These are phyloP conservation scores for Sceloporus undulatus DNA, from an alignment of 2,113 vertebrate species.

Conservation along the genomic window DNA sequence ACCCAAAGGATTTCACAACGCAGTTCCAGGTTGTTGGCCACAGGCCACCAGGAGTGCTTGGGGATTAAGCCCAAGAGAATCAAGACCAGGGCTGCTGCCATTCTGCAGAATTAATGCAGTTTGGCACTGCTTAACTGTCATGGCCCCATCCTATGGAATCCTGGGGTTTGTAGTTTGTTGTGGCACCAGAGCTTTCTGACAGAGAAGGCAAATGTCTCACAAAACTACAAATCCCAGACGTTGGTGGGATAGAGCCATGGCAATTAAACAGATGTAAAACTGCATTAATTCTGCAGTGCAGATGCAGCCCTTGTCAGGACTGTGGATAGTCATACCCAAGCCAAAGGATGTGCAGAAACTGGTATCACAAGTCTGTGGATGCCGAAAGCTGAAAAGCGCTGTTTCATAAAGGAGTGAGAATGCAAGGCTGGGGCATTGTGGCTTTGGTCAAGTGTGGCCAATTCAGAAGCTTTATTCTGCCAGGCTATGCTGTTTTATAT, in stretches of 20 bases:
- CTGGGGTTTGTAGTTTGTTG: too few species aligned
- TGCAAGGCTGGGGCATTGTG: neutral
- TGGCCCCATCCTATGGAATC: too few species aligned
- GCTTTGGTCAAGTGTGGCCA: neutral
- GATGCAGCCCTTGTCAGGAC: neutral
- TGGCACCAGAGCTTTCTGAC: too few species aligned
- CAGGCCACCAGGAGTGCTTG: neutral
- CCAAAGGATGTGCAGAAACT: neutral
- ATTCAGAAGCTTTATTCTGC: neutral
- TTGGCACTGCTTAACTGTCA: too few species aligned
- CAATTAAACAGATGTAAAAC: too few species aligned
- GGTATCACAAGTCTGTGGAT: neutral
- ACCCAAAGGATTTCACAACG: neutral
- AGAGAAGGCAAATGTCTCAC: too few species aligned
- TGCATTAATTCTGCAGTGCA: too few species aligned
- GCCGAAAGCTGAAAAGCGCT: neutral
- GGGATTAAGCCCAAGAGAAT: neutral
- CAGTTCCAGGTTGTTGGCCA: neutral
- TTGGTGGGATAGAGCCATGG: too few species aligned
- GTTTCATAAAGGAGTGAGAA: neutral
- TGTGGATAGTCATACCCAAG: neutral
- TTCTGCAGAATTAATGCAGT: too few species aligned
- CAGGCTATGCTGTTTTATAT: neutral
- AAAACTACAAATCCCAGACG: too few species aligned
- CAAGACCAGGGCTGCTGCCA: neutral